Evolutionary conservation across 2,888 invertebrate species (phyloP).

Genomic region (Apantesis nais): DNA sequence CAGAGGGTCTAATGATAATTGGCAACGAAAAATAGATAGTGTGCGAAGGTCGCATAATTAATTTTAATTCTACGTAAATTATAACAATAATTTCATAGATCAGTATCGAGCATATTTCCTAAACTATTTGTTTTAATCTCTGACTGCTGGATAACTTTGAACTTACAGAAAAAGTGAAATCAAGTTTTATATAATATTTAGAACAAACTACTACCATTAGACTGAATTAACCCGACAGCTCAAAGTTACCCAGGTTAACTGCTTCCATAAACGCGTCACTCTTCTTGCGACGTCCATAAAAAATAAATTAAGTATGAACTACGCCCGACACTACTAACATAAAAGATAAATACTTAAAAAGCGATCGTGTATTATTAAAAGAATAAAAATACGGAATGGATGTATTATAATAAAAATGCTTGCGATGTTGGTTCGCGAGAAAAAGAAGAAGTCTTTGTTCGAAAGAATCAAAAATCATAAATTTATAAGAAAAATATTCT

Average conservation of each 20-base stretch:
- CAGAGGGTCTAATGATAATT: background rate
- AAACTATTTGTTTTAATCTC: constrained; percentile 3
- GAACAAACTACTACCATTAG: background rate
- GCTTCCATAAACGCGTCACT: background rate
- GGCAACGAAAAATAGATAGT: constrained; percentile 6
- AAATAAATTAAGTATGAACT: constrained; percentile 11
- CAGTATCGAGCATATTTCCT: constrained; percentile 25
- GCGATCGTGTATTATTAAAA: constrained; percentile 24
- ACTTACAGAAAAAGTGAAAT: background rate
- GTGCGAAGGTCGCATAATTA: constrained; percentile 9
- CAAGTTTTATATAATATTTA: background rate
- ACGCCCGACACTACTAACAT: constrained; percentile 24
- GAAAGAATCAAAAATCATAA: constrained; percentile 10
- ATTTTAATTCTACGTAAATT: constrained; percentile 34
- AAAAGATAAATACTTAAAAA: constrained; percentile 45
- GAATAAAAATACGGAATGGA: constrained; percentile 42
- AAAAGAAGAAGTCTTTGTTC: constrained; percentile 28
- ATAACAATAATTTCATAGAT: constrained; percentile 32
- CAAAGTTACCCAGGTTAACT: constrained; percentile 1
- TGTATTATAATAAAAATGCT: constrained; percentile 40
- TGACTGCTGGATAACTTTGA: background rate
- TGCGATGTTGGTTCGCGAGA: constrained; percentile 22
- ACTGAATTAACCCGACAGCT: background rate
- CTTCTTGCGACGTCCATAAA: background rate
- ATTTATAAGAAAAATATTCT: background rate